Percentiles rank a stretch among this genome's conserved stretches.
Conservation (phyloP, 2,797 vertebrate genomes). For the Graptemys geographica region DNA sequence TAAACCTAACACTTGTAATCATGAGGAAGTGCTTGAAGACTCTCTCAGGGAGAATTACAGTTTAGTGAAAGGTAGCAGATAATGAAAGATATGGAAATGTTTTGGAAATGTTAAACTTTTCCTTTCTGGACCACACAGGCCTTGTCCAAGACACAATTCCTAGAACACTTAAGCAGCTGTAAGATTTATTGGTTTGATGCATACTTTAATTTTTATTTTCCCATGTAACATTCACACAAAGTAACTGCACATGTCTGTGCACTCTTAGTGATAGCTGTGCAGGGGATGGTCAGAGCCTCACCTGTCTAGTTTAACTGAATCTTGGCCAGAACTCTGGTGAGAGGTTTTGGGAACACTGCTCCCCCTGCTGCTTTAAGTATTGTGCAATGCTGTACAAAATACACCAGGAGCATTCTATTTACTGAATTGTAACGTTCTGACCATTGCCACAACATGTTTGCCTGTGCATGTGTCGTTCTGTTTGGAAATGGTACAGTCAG, state of each 20-base stretch:
- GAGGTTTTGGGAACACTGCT: neutral
- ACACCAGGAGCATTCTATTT: neutral
- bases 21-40: neutral
- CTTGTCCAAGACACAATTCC: neutral
- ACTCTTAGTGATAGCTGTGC: neutral
- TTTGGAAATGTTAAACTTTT: neutral
- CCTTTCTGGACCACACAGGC: conserved; percentile 18
- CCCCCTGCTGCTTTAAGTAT: neutral
- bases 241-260: neutral
- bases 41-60: neutral
- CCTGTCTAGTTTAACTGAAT: neutral
- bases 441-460: accelerated
- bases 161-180: neutral
- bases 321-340: neutral
- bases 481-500: neutral
- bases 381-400: accelerated
- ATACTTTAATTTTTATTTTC: neutral
- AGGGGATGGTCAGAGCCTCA: neutral
- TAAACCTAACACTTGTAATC: neutral
- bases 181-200: neutral
- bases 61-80: neutral
- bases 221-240: neutral
- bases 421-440: neutral
- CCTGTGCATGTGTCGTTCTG: neutral
- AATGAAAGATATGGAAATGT: accelerated